Conservation (phyloP, 2,888 invertebrate genomes). For the Dolichopus griseipennis region DNA sequence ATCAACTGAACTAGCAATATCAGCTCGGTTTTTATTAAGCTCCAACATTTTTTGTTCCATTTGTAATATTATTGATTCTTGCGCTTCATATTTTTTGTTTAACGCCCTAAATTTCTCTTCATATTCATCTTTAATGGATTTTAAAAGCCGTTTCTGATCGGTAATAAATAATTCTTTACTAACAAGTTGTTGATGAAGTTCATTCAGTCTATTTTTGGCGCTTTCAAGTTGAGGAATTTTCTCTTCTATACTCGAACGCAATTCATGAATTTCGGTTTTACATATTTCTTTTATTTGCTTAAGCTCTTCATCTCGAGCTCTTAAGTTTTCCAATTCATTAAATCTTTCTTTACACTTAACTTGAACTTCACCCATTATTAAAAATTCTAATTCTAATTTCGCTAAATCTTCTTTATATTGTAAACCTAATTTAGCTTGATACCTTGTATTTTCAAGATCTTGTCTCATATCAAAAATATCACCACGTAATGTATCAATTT, state of each 20-base stretch:
- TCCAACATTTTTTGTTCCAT: conserved; percentile 51
- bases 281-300: conserved; percentile 44
- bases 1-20: conserved; percentile 46
- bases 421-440: conserved; percentile 46
- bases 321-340: conserved; percentile 42
- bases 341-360: conserved; percentile 48
- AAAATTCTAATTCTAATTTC: conserved; percentile 48
- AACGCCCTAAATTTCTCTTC: conserved; percentile 50
- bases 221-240: conserved; percentile 52
- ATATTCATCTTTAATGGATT: conserved; percentile 55
- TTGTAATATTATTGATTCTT: conserved; percentile 48
- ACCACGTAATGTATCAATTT: conserved; percentile 41
- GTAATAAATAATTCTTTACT: conserved; percentile 52
- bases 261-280: conserved; percentile 45
- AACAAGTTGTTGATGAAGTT: conserved; percentile 50
- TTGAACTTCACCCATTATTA: conserved; percentile 51
- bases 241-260: conserved; percentile 49
- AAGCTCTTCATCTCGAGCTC: conserved; percentile 45
- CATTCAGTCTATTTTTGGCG: conserved; percentile 47
- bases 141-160: conserved; percentile 53
- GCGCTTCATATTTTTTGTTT: conserved; percentile 52
- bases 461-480: conserved; percentile 43
- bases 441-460: conserved; percentile 44
- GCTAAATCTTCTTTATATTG: conserved; percentile 48
- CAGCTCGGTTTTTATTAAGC: conserved; percentile 45